Conservation (phyloP, 2,888 invertebrate genomes). For the Apantesis nais region DNA sequence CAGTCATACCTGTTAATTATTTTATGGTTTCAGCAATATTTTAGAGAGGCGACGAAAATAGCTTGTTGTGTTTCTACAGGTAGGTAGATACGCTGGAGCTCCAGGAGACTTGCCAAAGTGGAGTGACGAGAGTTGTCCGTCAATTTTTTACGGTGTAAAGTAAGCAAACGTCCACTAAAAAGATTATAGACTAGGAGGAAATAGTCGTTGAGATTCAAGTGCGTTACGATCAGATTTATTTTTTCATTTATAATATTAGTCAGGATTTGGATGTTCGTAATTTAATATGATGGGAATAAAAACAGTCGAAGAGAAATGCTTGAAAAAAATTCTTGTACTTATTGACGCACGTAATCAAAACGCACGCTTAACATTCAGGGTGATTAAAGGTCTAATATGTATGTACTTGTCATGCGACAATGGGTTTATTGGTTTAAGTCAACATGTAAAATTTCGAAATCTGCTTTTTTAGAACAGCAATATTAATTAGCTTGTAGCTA, state of each 20-base stretch:
- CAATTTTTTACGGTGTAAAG: not conserved
- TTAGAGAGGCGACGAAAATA: not conserved
- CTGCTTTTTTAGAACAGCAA: not conserved
- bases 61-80: not conserved
- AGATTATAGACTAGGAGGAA: no score
- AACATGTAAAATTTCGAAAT: not conserved
- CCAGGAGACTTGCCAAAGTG: not conserved
- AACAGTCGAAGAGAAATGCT: not conserved
- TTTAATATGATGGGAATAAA: not conserved
- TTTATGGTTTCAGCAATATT: slow-evolving; percentile 5
- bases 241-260: no score
- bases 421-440: not conserved
- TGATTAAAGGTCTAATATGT: not conserved
- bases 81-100: not conserved
- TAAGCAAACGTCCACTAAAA: no score
- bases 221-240: no score
- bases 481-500: not conserved
- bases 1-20: not conserved
- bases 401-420: not conserved
- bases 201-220: no score
- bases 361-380: not conserved
- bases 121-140: not conserved
- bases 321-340: not conserved
- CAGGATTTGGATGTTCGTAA: not conserved
- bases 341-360: not conserved